These are phyloP conservation scores for Periophthalmodon schlosseri DNA, from an alignment of 2,113 vertebrate species.

Conservation along the genomic window DNA sequence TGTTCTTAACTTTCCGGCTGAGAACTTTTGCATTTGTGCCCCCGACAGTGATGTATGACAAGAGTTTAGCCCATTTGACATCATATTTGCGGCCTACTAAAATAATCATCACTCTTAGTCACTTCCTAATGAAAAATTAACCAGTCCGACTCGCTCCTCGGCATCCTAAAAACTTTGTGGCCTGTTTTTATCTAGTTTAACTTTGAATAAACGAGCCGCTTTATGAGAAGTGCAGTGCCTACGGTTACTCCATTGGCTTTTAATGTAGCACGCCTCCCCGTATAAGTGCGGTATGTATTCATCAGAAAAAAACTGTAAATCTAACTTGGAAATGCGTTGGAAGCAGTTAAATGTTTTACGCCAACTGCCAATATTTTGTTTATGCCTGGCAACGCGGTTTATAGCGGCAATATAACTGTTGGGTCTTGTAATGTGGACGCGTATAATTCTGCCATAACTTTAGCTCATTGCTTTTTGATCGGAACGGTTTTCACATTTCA, in stretches of 20 bases:
- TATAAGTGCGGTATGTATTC: background rate
- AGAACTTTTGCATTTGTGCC: constrained; percentile 2
- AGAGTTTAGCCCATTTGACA: constrained; percentile 5
- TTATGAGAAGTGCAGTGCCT: background rate
- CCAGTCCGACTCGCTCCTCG: background rate
- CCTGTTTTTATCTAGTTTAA: background rate
- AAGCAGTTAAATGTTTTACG: background rate
- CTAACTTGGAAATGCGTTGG: background rate
- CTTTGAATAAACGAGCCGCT: background rate
- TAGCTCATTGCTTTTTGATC: constrained; percentile 8
- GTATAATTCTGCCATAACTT: constrained; percentile 3
- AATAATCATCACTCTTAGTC: constrained; percentile 2
- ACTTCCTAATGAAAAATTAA: constrained; percentile 11
- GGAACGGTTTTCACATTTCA: background rate
- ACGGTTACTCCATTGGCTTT: background rate
- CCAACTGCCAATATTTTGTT: constrained; percentile 2
- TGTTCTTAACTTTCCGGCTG: background rate
- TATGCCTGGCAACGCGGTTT: background rate
- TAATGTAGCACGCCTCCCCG: background rate
- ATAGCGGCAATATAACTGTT: background rate
- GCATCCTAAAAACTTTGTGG: constrained; percentile 5
- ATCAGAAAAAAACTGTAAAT: background rate
- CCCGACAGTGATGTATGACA: background rate
- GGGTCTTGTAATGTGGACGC: background rate
- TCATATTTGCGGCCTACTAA: constrained; percentile 4